Evolutionary conservation across 2,113 vertebrate species (phyloP).

Genomic region (Sander lucioperca): DNA sequence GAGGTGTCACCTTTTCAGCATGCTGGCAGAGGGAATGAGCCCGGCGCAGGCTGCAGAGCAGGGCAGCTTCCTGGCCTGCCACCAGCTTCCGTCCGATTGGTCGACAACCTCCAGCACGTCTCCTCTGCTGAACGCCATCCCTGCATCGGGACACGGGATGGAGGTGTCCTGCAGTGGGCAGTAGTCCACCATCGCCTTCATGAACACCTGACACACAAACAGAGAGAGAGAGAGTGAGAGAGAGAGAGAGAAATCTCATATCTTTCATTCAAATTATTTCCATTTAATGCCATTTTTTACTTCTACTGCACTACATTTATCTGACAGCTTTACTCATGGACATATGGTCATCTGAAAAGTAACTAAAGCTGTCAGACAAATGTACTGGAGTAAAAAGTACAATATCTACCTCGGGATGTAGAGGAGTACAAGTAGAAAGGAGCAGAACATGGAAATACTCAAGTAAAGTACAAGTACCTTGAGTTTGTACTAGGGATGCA

Average conservation of each 20-base stretch:
- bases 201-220: constrained; percentile 83
- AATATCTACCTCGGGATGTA: no score
- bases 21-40: constrained; percentile 91
- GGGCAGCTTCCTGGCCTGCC: constrained; percentile 92
- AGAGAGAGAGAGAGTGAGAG: neutral
- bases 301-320: no score
- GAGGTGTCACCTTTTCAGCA: constrained; percentile 87
- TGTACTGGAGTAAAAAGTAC: no score
- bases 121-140: constrained; percentile 90
- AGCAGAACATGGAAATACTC: no score
- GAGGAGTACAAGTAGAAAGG: no score
- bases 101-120: constrained; percentile 95
- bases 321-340: no score
- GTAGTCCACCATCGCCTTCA: constrained; percentile 93
- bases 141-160: constrained; percentile 91
- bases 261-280: no score
- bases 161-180: constrained; percentile 89
- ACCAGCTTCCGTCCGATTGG: constrained; percentile 91
- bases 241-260: neutral
- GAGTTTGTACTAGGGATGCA: no score
- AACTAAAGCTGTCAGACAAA: no score
- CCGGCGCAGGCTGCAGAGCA: constrained; percentile 86
- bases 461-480: no score
- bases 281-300: no score
- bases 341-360: no score